Conservation (phyloP, 2,888 invertebrate genomes). For the Danaus chrysippus region DNA sequence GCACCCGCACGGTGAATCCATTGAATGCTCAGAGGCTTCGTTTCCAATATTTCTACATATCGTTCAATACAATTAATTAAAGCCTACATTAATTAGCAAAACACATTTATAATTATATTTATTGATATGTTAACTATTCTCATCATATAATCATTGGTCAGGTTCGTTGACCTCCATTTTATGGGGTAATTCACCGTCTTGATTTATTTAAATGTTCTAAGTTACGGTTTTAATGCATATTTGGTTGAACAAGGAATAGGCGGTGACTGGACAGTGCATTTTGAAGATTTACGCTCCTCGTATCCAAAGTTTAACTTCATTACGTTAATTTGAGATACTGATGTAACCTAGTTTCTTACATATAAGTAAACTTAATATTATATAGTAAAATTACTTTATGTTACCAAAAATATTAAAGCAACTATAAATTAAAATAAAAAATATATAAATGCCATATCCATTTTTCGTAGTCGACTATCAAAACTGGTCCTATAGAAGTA, state of each 20-base stretch:
- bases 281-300: neutral
- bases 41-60: too few species aligned
- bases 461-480: constrained; percentile 7
- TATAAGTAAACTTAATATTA: too few species aligned
- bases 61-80: too few species aligned
- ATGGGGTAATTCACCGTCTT: constrained; percentile 47
- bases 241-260: constrained; percentile 24
- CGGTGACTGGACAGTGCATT: constrained; percentile 23
- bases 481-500: constrained; percentile 17
- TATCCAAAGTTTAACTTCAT: neutral
- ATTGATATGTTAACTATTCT: constrained; percentile 5
- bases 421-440: too few species aligned
- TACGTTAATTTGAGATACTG: neutral
- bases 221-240: constrained; percentile 33
- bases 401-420: too few species aligned
- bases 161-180: constrained; percentile 35
- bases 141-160: neutral
- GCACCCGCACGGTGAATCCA: too few species aligned
- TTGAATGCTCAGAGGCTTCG: too few species aligned
- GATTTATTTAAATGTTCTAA: constrained; percentile 47
- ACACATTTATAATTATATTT: neutral
- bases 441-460: neutral
- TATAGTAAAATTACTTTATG: too few species aligned
- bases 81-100: too few species aligned
- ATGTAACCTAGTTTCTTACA: too few species aligned